These are phyloP conservation scores for Bimastos eiseni DNA, from an alignment of 2,888 invertebrate species.

Conservation along the genomic window DNA sequence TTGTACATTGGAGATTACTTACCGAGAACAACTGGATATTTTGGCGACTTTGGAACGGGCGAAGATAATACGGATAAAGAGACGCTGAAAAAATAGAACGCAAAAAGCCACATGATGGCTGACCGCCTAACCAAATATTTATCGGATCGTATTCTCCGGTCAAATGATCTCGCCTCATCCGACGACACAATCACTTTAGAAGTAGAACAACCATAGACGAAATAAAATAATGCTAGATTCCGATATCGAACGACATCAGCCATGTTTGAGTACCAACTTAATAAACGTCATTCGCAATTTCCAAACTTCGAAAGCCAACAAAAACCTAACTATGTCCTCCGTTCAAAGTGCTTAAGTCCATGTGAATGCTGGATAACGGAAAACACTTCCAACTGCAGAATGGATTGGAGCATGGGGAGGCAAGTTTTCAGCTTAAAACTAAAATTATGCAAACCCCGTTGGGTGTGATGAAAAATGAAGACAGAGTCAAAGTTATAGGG, in stretches of 20 bases:
- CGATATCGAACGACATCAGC: not conserved
- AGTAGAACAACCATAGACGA: not conserved
- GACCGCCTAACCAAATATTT: not conserved
- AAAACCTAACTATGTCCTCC: too few relatives aligned
- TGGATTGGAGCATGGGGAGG: too few relatives aligned
- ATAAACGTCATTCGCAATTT: too few relatives aligned
- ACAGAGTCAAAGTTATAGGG: too few relatives aligned
- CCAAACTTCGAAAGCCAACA: too few relatives aligned
- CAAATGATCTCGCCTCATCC: not conserved
- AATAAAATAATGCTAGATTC: not conserved
- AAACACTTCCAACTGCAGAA: too few relatives aligned
- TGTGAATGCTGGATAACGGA: too few relatives aligned
- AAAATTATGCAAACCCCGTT: too few relatives aligned
- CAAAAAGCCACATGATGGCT: not conserved
- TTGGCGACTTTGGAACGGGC: not conserved
- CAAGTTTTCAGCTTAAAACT: too few relatives aligned
- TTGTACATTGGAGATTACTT: not conserved
- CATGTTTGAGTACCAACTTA: too few relatives aligned
- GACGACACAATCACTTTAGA: not conserved
- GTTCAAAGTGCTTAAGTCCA: too few relatives aligned
- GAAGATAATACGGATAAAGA: not conserved
- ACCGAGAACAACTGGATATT: slow-evolving; percentile 13
- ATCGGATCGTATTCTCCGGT: not conserved
- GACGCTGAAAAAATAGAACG: not conserved
- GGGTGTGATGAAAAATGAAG: too few relatives aligned